These are phyloP conservation scores for Pangasianodon hypophthalmus DNA, from an alignment of 2,113 vertebrate genomes.

Conservation along the genomic window DNA sequence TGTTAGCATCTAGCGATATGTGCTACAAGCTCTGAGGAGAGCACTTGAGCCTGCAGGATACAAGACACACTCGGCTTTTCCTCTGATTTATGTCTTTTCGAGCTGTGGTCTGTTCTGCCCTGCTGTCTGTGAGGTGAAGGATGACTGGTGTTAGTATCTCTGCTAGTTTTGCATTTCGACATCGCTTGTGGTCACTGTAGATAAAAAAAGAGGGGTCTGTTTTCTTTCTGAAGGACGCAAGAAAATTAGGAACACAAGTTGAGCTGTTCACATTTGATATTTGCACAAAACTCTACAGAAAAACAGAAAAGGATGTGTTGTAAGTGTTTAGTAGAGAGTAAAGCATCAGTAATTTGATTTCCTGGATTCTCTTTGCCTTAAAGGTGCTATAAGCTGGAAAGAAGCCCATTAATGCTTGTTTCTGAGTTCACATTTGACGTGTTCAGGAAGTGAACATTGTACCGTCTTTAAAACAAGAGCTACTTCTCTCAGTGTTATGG, in stretches of 20 bases:
- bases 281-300: too few relatives aligned
- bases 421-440: neutral
- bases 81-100: conserved; percentile 15
- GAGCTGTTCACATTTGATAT: neutral
- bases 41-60: neutral
- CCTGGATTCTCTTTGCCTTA: neutral
- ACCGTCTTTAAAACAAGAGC: neutral
- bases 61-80: neutral
- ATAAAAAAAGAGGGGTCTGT: neutral
- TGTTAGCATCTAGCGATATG: conserved; percentile 4
- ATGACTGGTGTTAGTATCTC: neutral
- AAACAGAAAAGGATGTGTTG: neutral
- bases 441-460: neutral
- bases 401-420: neutral
- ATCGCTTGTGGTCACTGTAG: neutral
- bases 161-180: neutral
- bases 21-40: neutral
- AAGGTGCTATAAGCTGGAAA: neutral
- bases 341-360: neutral
- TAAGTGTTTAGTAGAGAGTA: neutral
- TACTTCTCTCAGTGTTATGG: too few relatives aligned
- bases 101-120: neutral
- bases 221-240: neutral
- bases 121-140: neutral
- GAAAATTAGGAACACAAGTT: neutral